Evolutionary conservation across 1,140 invertebrate species (phyloP).

Genomic region (Sycophaga agraensis): DNA sequence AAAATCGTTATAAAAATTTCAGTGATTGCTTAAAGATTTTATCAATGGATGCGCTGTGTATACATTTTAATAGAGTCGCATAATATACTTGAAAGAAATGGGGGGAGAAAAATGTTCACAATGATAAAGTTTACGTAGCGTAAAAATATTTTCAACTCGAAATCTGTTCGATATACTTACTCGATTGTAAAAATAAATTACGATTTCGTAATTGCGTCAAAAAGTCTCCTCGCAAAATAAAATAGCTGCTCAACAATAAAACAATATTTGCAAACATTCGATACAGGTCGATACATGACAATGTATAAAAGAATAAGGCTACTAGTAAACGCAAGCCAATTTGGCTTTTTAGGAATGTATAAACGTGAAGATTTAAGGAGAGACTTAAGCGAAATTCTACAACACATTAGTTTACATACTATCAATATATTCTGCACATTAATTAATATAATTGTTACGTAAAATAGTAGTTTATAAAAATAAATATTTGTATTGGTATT

Average conservation of each 20-base stretch:
- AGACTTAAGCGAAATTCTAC: constrained; percentile 9
- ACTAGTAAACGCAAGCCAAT: constrained; percentile 33
- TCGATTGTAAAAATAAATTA: too few relatives aligned
- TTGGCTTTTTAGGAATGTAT: constrained; percentile 48
- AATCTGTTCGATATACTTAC: too few relatives aligned
- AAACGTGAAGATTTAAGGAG: constrained; percentile 30
- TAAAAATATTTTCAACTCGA: too few relatives aligned
- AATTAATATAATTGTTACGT: too few relatives aligned
- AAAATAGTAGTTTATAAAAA: background rate
- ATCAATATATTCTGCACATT: too few relatives aligned
- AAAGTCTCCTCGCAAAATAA: too few relatives aligned
- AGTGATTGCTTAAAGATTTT: constrained; percentile 1
- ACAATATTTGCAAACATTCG: constrained; percentile 6
- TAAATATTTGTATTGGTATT: background rate
- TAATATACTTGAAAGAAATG: too few relatives aligned
- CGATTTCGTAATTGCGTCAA: too few relatives aligned
- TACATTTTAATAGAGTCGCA: constrained; percentile 9
- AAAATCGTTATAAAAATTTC: constrained; percentile 13
- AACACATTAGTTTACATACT: background rate
- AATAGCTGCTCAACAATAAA: constrained; percentile 4
- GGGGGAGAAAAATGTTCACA: too few relatives aligned
- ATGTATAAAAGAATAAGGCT: constrained; percentile 29
- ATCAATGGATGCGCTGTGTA: background rate
- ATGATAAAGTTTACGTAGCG: too few relatives aligned
- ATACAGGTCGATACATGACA: background rate